phyloP scores from a whole-genome alignment of 2,797 vertebrate genomes.

The Poeciliopsis presidionis region DNA sequence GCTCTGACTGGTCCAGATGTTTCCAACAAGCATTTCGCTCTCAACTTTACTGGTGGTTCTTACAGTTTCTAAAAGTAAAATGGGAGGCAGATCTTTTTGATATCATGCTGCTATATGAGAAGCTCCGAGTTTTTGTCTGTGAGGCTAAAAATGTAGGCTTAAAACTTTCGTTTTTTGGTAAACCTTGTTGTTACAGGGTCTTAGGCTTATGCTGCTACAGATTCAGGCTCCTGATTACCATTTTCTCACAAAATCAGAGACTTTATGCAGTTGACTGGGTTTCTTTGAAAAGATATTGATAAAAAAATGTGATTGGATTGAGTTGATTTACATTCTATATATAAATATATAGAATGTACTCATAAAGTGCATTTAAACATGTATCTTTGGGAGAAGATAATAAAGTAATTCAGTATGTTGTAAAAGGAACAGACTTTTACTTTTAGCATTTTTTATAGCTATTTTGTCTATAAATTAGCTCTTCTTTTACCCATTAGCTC shows the following conservation, averaged over 20 bases:
- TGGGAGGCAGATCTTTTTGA: not conserved
- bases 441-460: not conserved
- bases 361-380: too few relatives aligned
- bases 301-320: not conserved
- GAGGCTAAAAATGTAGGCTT: not conserved
- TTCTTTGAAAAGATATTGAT: too few relatives aligned
- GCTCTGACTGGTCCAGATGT: not conserved
- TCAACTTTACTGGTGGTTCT: not conserved
- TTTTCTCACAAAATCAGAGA: not conserved
- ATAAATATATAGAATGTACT: not conserved
- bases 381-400: not conserved
- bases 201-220: not conserved
- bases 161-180: not conserved
- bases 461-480: not conserved
- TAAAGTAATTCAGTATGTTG: not conserved
- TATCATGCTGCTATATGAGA: not conserved
- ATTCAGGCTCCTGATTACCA: not conserved
- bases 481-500: not conserved
- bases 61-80: not conserved
- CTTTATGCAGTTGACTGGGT: too few relatives aligned
- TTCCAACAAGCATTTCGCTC: not conserved
- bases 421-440: not conserved
- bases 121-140: not conserved
- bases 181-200: not conserved
- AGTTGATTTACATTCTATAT: not conserved